phyloP scores from a whole-genome alignment of 2,797 vertebrate genomes.

The Chrysocyon brachyurus region DNA sequence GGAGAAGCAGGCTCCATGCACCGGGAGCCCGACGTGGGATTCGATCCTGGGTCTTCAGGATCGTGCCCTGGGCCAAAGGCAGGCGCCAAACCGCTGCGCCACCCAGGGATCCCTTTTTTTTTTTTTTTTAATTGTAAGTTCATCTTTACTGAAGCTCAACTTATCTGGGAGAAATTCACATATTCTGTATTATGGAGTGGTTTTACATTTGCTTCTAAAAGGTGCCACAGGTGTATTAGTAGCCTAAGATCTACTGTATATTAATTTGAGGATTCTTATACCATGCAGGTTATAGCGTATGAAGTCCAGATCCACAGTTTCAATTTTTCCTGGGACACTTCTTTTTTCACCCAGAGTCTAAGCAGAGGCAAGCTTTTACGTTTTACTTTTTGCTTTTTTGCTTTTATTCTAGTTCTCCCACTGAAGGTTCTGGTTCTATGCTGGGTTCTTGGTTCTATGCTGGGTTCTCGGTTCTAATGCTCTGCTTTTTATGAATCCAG shows the following conservation, averaged over 20 bases:
- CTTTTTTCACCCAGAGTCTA: not conserved
- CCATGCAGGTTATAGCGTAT: not conserved
- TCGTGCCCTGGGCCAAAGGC: no score
- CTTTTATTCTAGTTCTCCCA: not conserved
- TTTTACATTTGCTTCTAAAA: slow-evolving; percentile 8
- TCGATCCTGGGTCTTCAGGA: no score
- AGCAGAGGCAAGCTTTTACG: not conserved
- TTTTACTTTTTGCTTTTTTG: not conserved
- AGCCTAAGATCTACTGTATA: not conserved
- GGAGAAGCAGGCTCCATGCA: no score
- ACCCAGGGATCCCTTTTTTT: no score
- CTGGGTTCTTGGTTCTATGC: not conserved
- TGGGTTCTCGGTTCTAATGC: not conserved
- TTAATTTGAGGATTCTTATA: not conserved
- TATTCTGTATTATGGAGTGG: not conserved
- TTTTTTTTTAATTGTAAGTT: not conserved
- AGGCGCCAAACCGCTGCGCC: no score
- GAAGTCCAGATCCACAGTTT: not conserved
- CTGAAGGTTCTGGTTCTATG: not conserved
- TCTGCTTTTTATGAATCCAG: not conserved
- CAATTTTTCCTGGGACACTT: not conserved
- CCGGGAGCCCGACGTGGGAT: no score
- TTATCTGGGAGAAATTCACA: not conserved
- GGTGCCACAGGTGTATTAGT: not conserved
- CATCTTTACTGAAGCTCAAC: not conserved